phyloP scores from a whole-genome alignment of 2,888 invertebrate species.

The Drosophila lutescens region DNA sequence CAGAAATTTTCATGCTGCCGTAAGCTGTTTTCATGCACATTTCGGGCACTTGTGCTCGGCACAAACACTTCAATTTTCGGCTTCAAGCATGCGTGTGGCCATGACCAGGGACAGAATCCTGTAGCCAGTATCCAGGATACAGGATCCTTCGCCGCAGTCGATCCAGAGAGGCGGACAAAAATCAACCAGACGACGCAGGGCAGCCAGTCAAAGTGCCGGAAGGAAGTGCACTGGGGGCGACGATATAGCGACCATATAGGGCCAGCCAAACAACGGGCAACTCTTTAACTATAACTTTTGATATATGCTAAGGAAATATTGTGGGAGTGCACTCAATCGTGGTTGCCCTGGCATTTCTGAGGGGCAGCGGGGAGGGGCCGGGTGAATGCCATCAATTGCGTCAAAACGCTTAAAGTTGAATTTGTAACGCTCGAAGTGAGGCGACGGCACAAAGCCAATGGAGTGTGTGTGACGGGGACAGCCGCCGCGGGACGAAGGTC shows the following conservation, averaged over 20 bases:
- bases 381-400: constrained; percentile 69
- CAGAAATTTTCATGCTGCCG: constrained; percentile 71
- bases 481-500: constrained; percentile 4
- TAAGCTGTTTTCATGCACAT: constrained; percentile 77
- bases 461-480: constrained; percentile 49
- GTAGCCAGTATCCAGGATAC: too few species aligned
- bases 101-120: too few species aligned
- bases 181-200: constrained; percentile 44
- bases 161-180: constrained; percentile 51
- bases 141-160: constrained; percentile 17
- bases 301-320: constrained; percentile 75
- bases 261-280: constrained; percentile 59
- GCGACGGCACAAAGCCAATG: constrained; percentile 71
- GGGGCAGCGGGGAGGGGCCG: not conserved
- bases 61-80: constrained; percentile 78
- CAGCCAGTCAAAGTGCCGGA: constrained; percentile 69
- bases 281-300: constrained; percentile 79
- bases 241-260: constrained; percentile 12
- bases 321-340: constrained; percentile 70
- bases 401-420: constrained; percentile 78
- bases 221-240: constrained; percentile 50
- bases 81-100: constrained; percentile 65
- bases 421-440: constrained; percentile 76
- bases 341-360: constrained; percentile 46
- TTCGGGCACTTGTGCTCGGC: constrained; percentile 72